phyloP scores from a whole-genome alignment of 2,888 invertebrate species.

The Cylloceria caligata region DNA sequence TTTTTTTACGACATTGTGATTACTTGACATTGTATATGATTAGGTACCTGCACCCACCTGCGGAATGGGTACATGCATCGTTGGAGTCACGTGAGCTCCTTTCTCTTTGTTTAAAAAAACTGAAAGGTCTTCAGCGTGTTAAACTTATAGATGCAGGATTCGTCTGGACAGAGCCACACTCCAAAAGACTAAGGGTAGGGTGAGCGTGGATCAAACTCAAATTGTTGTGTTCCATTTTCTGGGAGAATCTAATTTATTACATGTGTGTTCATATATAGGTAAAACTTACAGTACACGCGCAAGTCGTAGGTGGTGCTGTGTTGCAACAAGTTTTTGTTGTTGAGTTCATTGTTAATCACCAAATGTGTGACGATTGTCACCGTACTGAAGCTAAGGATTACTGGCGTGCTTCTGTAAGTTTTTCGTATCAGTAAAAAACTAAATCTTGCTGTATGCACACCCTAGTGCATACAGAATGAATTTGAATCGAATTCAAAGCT shows the following conservation, averaged over 20 bases:
- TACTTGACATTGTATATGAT: conserved; percentile 16
- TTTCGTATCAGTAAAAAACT: neutral
- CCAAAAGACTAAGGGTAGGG: conserved; percentile 95
- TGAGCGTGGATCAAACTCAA: neutral
- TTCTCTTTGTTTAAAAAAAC: conserved; percentile 94
- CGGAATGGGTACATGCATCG: conserved; percentile 93
- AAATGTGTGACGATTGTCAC: conserved; percentile 99
- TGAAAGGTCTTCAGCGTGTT: conserved; percentile 95
- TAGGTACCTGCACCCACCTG: conserved; percentile 95
- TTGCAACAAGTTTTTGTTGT: conserved; percentile 98
- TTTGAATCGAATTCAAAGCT: too few relatives aligned
- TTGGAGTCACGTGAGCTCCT: conserved; percentile 97
- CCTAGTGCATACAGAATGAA: too few relatives aligned
- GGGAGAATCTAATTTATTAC: neutral
- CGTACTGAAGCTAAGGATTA: conserved; percentile 98
- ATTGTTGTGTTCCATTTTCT: neutral
- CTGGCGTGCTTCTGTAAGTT: conserved; percentile 93
- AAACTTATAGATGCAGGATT: conserved; percentile 98
- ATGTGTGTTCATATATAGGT: conserved; percentile 84
- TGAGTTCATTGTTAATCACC: conserved; percentile 95
- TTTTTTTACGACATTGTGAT: too few relatives aligned
- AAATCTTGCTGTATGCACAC: too few relatives aligned
- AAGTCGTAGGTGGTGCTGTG: conserved; percentile 95
- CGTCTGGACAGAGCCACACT: conserved; percentile 99
- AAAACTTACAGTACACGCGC: conserved; percentile 97